Conservation (phyloP, 2,888 invertebrate genomes). For the Copidosoma aretas region DNA sequence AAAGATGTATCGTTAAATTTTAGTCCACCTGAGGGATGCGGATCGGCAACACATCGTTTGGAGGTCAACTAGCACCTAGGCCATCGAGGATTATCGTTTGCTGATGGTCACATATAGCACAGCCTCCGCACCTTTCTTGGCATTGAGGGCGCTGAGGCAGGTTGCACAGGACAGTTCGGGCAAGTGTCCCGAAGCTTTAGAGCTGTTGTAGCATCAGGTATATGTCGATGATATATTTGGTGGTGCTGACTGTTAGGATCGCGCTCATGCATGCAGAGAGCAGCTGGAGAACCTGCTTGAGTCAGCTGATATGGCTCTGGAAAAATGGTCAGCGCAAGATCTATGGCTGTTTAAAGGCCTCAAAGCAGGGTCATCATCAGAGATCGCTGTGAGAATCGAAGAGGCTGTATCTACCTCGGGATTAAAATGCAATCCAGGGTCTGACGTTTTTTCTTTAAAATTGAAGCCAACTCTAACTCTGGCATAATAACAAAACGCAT, state of each 20-base stretch:
- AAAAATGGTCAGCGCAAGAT: background rate
- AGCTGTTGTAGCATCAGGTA: background rate
- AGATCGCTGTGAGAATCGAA: too few species aligned
- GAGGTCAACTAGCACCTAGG: background rate
- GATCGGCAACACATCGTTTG: background rate
- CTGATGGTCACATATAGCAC: background rate
- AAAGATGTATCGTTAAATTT: background rate
- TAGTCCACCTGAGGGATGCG: background rate
- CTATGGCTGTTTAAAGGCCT: background rate
- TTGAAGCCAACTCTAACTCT: background rate
- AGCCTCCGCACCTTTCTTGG: background rate
- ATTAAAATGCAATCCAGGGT: too few species aligned
- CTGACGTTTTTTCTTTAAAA: too few species aligned
- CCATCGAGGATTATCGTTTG: background rate
- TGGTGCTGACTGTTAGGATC: background rate
- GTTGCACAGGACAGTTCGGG: background rate
- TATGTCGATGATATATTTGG: background rate
- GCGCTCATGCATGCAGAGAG: background rate
- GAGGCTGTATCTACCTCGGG: too few species aligned
- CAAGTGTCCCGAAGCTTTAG: background rate
- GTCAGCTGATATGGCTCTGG: background rate
- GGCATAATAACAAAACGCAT: background rate
- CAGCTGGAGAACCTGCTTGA: background rate
- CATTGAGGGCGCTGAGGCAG: background rate
- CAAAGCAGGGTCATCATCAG: too few species aligned